These are phyloP conservation scores for Epizoanthus ramosus DNA, from an alignment of 92 coral and sea anemone genomes.

Conservation along the genomic window DNA sequence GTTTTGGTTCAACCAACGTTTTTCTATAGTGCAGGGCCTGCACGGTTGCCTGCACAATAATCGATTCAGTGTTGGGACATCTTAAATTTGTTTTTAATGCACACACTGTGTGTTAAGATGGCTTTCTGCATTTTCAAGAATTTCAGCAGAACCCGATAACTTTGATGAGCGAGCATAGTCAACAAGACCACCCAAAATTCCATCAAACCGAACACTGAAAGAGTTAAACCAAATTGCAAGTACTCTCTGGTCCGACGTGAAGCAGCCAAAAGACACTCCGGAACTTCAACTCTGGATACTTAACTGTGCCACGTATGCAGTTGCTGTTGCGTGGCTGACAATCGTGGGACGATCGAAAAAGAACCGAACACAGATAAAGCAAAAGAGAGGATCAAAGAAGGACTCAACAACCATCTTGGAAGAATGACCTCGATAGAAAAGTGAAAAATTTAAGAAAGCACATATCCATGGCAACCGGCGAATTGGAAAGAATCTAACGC, in stretches of 20 bases:
- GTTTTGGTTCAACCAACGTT: too few species aligned
- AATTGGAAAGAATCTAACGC: not conserved
- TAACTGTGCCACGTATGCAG: not conserved
- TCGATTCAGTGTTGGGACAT: too few species aligned
- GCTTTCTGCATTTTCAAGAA: not conserved
- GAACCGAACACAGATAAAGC: not conserved
- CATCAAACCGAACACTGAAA: not conserved
- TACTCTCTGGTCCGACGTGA: not conserved
- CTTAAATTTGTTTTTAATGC: too few species aligned
- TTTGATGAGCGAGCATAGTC: not conserved
- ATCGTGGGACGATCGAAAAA: not conserved
- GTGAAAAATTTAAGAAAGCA: not conserved
- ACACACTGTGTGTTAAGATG: too few species aligned
- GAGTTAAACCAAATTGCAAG: not conserved
- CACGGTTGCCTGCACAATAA: too few species aligned
- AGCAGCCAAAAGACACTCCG: not conserved
- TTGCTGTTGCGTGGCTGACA: not conserved
- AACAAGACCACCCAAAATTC: not conserved
- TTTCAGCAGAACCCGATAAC: not conserved
- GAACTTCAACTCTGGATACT: not conserved
- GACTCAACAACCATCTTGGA: not conserved
- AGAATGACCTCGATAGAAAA: not conserved
- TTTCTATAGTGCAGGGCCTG: too few species aligned
- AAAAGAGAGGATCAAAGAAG: not conserved
- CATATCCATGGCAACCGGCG: conserved; percentile 2